Evolutionary conservation across 1,140 invertebrate species (phyloP).

Genomic region (Chironomus striatipennis): DNA sequence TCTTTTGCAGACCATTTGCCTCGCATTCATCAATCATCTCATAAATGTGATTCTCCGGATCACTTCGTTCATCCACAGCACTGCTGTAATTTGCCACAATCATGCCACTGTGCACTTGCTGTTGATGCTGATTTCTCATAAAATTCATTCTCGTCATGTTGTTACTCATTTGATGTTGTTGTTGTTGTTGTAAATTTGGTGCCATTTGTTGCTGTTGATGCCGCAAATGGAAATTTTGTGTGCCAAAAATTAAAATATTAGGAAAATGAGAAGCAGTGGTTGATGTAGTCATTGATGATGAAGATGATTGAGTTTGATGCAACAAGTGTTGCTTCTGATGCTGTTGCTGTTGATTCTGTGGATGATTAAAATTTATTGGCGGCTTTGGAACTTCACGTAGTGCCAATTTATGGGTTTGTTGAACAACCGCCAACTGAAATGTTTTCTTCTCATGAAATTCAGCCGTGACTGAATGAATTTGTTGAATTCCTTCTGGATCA

Average conservation of each 20-base stretch:
- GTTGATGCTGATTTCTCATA: not conserved
- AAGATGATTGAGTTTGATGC: not conserved
- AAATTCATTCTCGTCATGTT: too few relatives aligned
- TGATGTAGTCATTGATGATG: not conserved
- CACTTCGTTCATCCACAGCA: not conserved
- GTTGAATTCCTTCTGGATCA: not conserved
- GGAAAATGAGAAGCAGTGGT: not conserved
- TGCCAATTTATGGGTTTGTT: not conserved
- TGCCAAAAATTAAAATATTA: not conserved
- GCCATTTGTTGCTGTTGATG: not conserved
- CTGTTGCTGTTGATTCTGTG: not conserved
- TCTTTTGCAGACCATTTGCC: not conserved
- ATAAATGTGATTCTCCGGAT: constrained; percentile 21
- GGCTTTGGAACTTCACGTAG: not conserved
- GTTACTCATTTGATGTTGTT: too few relatives aligned
- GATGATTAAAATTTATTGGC: not conserved
- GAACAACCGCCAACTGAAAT: not conserved
- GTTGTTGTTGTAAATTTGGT: too few relatives aligned
- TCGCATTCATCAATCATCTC: constrained; percentile 20
- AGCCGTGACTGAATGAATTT: not conserved
- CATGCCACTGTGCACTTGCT: not conserved
- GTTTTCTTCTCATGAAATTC: not conserved
- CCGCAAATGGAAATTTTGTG: not conserved
- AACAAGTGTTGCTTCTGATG: not conserved
- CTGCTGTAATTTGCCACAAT: not conserved